phyloP scores from a whole-genome alignment of 1,140 invertebrate genomes.

The Ladona fulva region DNA sequence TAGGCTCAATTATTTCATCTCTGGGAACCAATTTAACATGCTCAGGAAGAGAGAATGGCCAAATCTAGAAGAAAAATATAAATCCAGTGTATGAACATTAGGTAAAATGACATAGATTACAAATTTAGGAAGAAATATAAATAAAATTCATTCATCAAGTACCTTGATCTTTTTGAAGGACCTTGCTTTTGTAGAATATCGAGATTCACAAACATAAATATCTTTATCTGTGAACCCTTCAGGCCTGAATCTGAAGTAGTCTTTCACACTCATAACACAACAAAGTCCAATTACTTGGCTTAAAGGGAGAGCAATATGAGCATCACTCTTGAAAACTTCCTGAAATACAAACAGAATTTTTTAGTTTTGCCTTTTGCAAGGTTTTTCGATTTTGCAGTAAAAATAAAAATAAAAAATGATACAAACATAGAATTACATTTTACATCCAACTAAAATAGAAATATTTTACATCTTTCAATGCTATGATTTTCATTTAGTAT shows the following conservation, averaged over 20 bases:
- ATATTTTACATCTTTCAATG: too few relatives aligned
- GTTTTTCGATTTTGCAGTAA: too few relatives aligned
- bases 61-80: constrained; percentile 38
- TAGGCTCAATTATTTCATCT: constrained; percentile 66
- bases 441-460: too few relatives aligned
- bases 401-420: too few relatives aligned
- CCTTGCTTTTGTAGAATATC: constrained; percentile 76
- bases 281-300: constrained; percentile 86
- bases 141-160: constrained; percentile 18
- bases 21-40: constrained; percentile 54
- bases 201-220: constrained; percentile 93
- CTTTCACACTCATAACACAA: constrained; percentile 88
- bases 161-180: constrained; percentile 94
- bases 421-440: too few relatives aligned
- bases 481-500: too few relatives aligned
- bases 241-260: constrained; percentile 85
- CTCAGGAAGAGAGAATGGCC: constrained; percentile 59
- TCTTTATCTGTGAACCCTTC: constrained; percentile 87
- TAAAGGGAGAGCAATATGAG: constrained; percentile 70
- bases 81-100: neutral
- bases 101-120: neutral
- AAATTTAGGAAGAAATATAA: neutral
- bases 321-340: constrained; percentile 93
- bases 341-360: constrained; percentile 36
- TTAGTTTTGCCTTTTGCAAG: neutral